Evolutionary conservation across 2,888 invertebrate species (phyloP).

Genomic region (Sarcophaga caerulescens): DNA sequence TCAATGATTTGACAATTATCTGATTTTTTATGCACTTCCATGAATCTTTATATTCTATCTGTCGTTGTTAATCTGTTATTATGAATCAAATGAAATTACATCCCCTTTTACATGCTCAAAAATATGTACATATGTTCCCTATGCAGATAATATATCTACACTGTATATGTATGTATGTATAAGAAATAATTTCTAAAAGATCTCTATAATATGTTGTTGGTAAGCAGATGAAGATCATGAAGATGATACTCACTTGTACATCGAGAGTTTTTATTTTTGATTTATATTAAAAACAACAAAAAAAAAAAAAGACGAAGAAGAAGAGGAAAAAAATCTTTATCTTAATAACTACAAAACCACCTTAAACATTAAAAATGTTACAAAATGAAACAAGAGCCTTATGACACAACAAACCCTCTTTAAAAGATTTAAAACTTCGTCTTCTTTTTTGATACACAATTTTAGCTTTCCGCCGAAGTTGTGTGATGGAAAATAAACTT

Average conservation of each 20-base stretch:
- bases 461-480: background rate
- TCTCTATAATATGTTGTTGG: slow-evolving; percentile 11
- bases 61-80: slow-evolving; percentile 57
- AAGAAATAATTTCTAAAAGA: slow-evolving; percentile 1
- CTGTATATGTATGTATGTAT: background rate
- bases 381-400: slow-evolving; percentile 62
- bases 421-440: slow-evolving; percentile 34
- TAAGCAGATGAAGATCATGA: too few relatives aligned
- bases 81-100: slow-evolving; percentile 62
- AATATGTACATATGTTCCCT: slow-evolving; percentile 8
- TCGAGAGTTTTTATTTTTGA: too few relatives aligned
- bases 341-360: slow-evolving; percentile 59
- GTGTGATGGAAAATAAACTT: slow-evolving; percentile 53
- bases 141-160: background rate
- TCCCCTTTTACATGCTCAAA: slow-evolving; percentile 28
- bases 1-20: slow-evolving; percentile 62
- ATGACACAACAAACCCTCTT: slow-evolving; percentile 61
- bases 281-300: too few relatives aligned
- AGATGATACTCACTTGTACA: background rate
- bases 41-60: slow-evolving; percentile 59
- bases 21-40: slow-evolving; percentile 56
- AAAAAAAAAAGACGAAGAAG: too few relatives aligned
- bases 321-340: slow-evolving; percentile 37
- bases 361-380: slow-evolving; percentile 55
- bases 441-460: background rate